A percentile compares a stretch with the other conserved stretches of the same genome.
phyloP scores from a whole-genome alignment of 2,888 invertebrate species.

The Hemaris fuciformis region DNA sequence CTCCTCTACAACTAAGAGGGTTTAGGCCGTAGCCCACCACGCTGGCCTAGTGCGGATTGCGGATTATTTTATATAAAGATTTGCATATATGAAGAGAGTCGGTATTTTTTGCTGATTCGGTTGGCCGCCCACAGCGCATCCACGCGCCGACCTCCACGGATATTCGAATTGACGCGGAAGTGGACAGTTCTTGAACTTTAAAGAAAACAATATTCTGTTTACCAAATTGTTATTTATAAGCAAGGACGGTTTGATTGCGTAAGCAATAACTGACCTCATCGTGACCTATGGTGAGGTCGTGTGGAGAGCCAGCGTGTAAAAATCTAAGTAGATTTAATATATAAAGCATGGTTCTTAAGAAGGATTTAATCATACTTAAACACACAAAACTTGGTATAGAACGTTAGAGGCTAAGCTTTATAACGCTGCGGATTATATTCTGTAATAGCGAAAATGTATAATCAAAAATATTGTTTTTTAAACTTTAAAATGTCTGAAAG shows the following conservation, averaged over 20 bases:
- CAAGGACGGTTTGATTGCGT: slow-evolving; percentile 23
- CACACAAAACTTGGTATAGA: no score
- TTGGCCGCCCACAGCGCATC: not conserved
- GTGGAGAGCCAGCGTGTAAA: no score
- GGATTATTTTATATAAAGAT: no score
- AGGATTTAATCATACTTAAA: no score
- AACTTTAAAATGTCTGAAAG: no score
- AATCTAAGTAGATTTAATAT: not conserved
- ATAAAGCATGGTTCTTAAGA: not conserved
- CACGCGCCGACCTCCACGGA: not conserved
- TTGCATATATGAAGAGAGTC: not conserved
- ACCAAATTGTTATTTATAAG: slow-evolving; percentile 22
- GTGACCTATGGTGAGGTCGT: not conserved
- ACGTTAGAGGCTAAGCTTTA: no score
- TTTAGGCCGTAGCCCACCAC: no score
- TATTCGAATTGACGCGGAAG: slow-evolving; percentile 16
- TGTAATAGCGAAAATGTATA: no score
- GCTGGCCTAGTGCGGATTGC: no score
- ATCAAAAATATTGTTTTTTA: no score
- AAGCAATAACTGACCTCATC: not conserved
- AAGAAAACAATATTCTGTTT: slow-evolving; percentile 15
- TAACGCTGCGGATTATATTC: no score
- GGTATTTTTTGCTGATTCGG: not conserved
- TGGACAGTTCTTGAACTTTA: slow-evolving; percentile 18
- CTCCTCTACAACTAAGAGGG: no score